Evolutionary conservation across 2,113 vertebrate genomes (phyloP).

Genomic region (Pionites leucogaster): DNA sequence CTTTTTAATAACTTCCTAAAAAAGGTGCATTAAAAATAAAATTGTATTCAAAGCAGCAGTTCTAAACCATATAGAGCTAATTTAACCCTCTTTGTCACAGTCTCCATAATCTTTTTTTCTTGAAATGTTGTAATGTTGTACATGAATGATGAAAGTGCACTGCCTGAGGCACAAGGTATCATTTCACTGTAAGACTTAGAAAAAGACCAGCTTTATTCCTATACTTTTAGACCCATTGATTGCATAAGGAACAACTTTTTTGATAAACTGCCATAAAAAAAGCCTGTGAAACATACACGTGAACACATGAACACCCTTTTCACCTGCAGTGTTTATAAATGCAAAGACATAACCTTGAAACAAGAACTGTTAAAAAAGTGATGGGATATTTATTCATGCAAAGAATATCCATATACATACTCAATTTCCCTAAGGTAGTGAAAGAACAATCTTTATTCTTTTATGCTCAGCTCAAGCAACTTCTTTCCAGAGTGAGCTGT

Average conservation of each 20-base stretch:
- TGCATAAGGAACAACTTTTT: neutral
- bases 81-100: neutral
- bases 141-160: neutral
- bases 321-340: neutral
- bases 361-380: neutral
- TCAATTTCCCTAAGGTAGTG: neutral
- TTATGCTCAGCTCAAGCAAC: neutral
- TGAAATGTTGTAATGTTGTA: neutral
- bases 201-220: neutral
- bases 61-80: neutral
- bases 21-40: neutral
- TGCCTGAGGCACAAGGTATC: neutral
- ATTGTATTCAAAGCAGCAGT: neutral
- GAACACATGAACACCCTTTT: neutral
- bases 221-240: neutral
- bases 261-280: neutral
- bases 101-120: neutral
- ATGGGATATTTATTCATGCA: neutral
- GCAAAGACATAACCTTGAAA: neutral
- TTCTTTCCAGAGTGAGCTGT: neutral
- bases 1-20: neutral
- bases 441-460: neutral
- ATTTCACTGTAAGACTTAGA: neutral
- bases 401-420: neutral
- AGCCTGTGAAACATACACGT: neutral